Conservation (phyloP, 2,797 vertebrate species). For the Xiphorhynchus erythropygius region DNA sequence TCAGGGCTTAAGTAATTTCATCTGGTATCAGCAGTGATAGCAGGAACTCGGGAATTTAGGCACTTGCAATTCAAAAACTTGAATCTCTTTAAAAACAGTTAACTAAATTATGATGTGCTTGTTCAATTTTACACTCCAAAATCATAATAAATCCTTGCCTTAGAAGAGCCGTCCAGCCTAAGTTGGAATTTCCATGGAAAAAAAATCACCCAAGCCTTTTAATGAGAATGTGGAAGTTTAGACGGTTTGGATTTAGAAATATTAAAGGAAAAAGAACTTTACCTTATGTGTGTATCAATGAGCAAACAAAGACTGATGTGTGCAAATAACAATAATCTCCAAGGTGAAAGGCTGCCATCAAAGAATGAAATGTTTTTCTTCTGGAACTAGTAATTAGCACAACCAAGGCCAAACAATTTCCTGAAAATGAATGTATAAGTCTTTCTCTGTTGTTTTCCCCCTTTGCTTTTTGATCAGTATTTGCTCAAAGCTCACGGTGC, state of each 20-base stretch:
- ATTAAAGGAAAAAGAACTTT: neutral
- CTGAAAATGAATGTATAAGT: conserved; percentile 20
- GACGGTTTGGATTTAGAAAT: neutral
- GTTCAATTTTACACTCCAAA: neutral
- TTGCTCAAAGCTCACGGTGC: conserved; percentile 22
- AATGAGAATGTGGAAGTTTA: neutral
- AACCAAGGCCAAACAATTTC: conserved; percentile 63
- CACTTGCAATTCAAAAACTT: neutral
- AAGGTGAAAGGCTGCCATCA: conserved; percentile 42
- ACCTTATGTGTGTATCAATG: neutral
- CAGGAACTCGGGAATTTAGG: neutral
- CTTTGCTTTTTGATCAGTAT: conserved; percentile 39
- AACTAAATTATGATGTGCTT: neutral
- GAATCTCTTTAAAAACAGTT: neutral
- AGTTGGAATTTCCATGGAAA: neutral
- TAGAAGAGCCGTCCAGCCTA: neutral
- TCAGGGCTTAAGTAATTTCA: neutral
- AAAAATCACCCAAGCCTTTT: neutral
- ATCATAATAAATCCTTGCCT: neutral
- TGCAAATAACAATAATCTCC: conserved; percentile 10
- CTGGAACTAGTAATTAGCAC: conserved; percentile 39
- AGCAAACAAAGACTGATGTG: neutral
- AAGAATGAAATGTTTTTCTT: conserved; percentile 52
- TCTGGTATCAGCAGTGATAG: neutral
- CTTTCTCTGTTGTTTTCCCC: neutral